phyloP scores from a whole-genome alignment of 1,140 invertebrate genomes.

The Alviniconcha marisindica region DNA sequence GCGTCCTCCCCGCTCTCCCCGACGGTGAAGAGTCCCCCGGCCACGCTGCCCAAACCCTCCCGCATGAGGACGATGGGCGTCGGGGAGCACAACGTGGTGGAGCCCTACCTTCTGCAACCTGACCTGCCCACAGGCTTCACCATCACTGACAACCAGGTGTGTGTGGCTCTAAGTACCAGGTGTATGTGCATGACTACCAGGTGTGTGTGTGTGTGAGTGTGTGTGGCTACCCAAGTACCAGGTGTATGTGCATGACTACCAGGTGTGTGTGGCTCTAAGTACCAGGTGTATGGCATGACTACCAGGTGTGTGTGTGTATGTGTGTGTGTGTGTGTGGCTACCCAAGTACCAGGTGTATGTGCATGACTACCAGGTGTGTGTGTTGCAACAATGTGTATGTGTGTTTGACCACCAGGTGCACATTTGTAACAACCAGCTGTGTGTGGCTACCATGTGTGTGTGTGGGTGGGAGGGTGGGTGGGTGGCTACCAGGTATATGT shows the following conservation, averaged over 20 bases:
- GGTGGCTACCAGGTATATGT: background rate
- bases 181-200: background rate
- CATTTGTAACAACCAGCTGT: background rate
- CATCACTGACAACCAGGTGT: conserved; percentile 52
- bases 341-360: background rate
- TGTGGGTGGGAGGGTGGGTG: background rate
- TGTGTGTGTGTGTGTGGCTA: background rate
- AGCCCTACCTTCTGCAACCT: conserved; percentile 66
- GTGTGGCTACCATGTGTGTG: background rate
- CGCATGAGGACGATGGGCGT: conserved; percentile 59
- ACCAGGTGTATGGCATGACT: too few species aligned
- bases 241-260: background rate
- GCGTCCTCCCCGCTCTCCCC: conserved; percentile 38
- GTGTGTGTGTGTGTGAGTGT: background rate
- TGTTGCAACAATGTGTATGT: background rate
- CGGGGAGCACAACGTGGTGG: conserved; percentile 68
- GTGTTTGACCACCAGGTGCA: too few species aligned
- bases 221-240: background rate
- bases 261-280: background rate
- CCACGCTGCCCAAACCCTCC: conserved; percentile 61
- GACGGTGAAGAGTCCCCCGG: conserved; percentile 52
- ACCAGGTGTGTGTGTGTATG: background rate
- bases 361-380: background rate
- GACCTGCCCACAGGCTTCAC: conserved; percentile 59
- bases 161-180: background rate